Evolutionary conservation across 2,888 invertebrate species (phyloP), one percentile per base, ranked within the genome.

Genomic region (Tenodera sinensis): DNA sequence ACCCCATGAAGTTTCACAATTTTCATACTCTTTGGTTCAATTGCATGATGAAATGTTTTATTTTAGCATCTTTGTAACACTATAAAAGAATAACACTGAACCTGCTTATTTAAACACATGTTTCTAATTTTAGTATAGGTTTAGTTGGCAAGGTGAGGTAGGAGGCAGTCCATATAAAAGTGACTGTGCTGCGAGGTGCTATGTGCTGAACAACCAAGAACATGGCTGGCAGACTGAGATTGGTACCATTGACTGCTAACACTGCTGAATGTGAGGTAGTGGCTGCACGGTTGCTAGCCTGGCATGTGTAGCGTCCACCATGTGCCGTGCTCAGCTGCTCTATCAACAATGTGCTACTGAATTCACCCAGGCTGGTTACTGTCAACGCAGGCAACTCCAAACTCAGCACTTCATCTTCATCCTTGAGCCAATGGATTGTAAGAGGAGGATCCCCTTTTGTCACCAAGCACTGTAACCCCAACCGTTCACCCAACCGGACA

Each of bases 281-380:
- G 89, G 92, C 92, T 86, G 92, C 91, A 2, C 91, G 90, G 54
- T 92, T 92, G 83, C 91, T 91, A 14, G 91, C 91, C 12, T 90
- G 88, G 83, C 91, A 91, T 3, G 90, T 90, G 88, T 91, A 91
- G 71, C 90, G 90, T 15, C 91, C 91, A 91, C 95, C 95, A 91
- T 96, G 96, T 90, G 94, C 94, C 83, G 96, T 95, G 90, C 95
- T 95, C 84, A 96, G 94, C 92, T 96, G 96, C 93, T 96, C 96
- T 91, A 96, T 96, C 28, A 96, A 95, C 90, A 96, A 92, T 91
- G 96, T 94, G 89, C 96, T 95, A 91, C 96, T 96, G 92, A 96
- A 96, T 91, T 96, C 96, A 47, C 90, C 90, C 89, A 90, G 88
- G 25, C 92, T 88, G 34, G 88, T 71, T 42, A 90, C 89, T 12